phyloP scores from a whole-genome alignment of 2,113 vertebrate genomes.

The Vulpes ferrilata region DNA sequence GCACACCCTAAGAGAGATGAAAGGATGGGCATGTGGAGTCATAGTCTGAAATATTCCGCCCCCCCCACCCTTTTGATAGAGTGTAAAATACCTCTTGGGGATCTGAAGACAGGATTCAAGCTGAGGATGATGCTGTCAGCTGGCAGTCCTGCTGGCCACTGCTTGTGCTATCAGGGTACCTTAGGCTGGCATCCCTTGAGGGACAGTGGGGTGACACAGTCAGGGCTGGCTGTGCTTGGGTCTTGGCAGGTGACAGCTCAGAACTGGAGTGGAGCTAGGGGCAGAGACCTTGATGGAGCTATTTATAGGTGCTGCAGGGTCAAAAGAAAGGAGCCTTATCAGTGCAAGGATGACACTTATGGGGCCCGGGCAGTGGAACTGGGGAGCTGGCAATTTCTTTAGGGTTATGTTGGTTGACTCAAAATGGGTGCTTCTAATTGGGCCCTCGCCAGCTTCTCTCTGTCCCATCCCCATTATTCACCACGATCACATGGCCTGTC shows the following conservation, averaged over 20 bases:
- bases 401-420: neutral
- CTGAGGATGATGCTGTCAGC: neutral
- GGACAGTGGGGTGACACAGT: neutral
- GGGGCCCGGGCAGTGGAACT: neutral
- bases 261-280: neutral
- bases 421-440: neutral
- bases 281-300: slow-evolving; percentile 30
- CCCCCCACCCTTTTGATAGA: neutral
- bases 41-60: neutral
- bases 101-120: neutral
- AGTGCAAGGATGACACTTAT: neutral
- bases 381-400: neutral
- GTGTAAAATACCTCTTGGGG: neutral
- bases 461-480: neutral
- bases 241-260: neutral
- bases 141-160: neutral
- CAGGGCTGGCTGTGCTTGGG: neutral
- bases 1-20: neutral
- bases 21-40: neutral
- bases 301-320: slow-evolving; percentile 40
- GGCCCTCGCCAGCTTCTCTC: neutral
- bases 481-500: neutral
- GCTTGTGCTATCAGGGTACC: neutral
- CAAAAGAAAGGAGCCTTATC: neutral
- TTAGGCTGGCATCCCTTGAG: neutral